Conservation (phyloP, 2,797 vertebrate species). For the Thalassophryne amazonica region DNA sequence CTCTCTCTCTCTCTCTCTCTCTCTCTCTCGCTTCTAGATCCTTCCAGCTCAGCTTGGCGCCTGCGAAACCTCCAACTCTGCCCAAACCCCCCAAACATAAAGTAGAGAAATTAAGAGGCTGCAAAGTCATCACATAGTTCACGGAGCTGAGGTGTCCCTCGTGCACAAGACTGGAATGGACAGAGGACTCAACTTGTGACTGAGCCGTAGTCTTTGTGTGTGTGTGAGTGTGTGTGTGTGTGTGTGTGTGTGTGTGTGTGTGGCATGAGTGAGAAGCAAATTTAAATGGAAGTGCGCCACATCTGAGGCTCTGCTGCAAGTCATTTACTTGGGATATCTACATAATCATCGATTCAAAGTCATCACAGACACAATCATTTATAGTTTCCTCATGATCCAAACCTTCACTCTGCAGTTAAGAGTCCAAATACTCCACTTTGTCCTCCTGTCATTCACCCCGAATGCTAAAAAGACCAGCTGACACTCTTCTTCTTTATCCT, state of each 20-base stretch:
- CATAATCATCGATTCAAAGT: too few species aligned
- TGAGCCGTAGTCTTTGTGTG: too few species aligned
- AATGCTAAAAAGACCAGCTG: neutral
- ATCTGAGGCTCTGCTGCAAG: too few species aligned
- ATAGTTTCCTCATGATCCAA: too few species aligned
- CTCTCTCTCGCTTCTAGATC: constrained; percentile 12
- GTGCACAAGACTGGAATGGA: neutral
- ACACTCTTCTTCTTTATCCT: neutral
- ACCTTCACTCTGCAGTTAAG: neutral
- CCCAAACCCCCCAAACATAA: constrained; percentile 19
- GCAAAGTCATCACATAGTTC: constrained; percentile 19
- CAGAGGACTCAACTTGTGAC: constrained; percentile 27
- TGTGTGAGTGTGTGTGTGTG: too few species aligned
- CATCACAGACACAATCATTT: too few species aligned
- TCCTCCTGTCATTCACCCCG: neutral
- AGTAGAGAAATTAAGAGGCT: constrained; percentile 33
- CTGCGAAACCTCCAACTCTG: neutral
- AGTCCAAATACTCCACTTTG: neutral
- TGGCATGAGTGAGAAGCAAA: too few species aligned
- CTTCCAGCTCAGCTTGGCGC: constrained; percentile 12
- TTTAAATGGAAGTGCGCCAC: too few species aligned
- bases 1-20: constrained; percentile 10
- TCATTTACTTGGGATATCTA: too few species aligned
- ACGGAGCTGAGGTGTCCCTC: constrained; percentile 18
- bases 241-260: too few species aligned